Evolutionary conservation across 2,113 vertebrate genomes (phyloP).

Genomic region (Hoplias malabaricus): DNA sequence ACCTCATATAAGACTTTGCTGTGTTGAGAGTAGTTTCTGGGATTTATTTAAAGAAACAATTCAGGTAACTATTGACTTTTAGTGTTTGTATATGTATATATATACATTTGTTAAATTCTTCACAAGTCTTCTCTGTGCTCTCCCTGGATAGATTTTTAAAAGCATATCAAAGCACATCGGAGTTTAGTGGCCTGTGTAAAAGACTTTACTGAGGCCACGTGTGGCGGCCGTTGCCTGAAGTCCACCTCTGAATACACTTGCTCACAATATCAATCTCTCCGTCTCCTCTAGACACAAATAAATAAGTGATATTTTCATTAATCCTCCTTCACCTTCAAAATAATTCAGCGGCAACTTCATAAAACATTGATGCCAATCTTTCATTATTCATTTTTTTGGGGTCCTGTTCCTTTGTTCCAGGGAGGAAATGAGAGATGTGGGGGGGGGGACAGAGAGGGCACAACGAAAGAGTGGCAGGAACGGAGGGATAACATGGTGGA

Average conservation of each 20-base stretch:
- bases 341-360: constrained; percentile 60
- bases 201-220: constrained; percentile 32
- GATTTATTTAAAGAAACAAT: too few relatives aligned
- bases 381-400: constrained; percentile 57
- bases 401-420: constrained; percentile 55
- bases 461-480: constrained; percentile 45
- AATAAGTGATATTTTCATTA: constrained; percentile 66
- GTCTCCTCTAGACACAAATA: constrained; percentile 58
- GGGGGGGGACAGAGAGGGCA: constrained; percentile 12
- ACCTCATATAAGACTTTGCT: too few relatives aligned
- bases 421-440: constrained; percentile 61
- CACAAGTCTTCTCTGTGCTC: not conserved
- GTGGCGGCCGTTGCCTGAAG: constrained; percentile 42
- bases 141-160: constrained; percentile 38
- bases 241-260: constrained; percentile 41
- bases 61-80: too few relatives aligned
- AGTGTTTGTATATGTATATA: too few relatives aligned
- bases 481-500: constrained; percentile 44
- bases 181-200: constrained; percentile 16
- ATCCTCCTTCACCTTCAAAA: constrained; percentile 61
- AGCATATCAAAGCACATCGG: constrained; percentile 21
- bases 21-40: too few relatives aligned
- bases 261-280: constrained; percentile 41
- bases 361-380: constrained; percentile 58
- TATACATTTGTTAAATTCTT: too few relatives aligned